phyloP scores from a whole-genome alignment of 2,113 vertebrate species.

The Pagrus major region DNA sequence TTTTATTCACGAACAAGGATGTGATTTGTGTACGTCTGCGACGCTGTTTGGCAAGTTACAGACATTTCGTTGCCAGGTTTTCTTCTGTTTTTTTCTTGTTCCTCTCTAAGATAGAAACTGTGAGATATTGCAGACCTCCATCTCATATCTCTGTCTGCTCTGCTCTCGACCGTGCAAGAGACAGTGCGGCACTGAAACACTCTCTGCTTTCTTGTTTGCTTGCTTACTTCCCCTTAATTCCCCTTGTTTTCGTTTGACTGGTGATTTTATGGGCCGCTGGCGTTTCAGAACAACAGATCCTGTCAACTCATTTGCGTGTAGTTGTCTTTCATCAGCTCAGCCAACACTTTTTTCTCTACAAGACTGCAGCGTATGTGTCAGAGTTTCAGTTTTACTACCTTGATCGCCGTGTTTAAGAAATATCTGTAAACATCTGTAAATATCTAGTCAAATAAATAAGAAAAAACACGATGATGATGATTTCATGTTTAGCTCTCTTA shows the following conservation, averaged over 20 bases:
- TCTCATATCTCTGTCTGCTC: conserved; percentile 46
- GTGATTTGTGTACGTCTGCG: conserved; percentile 5
- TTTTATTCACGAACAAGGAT: conserved; percentile 11
- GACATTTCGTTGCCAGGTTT: neutral
- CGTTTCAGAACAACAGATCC: conserved; percentile 29
- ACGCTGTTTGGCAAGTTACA: neutral
- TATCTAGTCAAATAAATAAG: neutral
- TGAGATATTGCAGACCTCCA: conserved; percentile 36
- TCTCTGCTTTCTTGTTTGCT: neutral
- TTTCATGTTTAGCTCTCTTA: neutral
- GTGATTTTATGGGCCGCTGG: neutral
- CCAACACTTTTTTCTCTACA: neutral
- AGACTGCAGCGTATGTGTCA: neutral
- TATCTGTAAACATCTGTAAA: neutral
- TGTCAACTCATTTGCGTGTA: neutral
- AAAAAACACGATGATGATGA: neutral
- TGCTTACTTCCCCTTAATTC: conserved; percentile 16
- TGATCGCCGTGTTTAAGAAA: neutral
- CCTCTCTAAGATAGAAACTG: conserved; percentile 37
- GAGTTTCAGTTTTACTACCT: neutral
- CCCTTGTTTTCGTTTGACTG: neutral
- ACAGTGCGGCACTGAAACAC: neutral
- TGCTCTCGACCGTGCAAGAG: conserved; percentile 6
- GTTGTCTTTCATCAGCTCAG: neutral
- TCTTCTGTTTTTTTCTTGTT: conserved; percentile 50